Evolutionary conservation across 2,888 invertebrate genomes (phyloP), one percentile per base, ranked within the genome.

Genomic region (Troides helena): DNA sequence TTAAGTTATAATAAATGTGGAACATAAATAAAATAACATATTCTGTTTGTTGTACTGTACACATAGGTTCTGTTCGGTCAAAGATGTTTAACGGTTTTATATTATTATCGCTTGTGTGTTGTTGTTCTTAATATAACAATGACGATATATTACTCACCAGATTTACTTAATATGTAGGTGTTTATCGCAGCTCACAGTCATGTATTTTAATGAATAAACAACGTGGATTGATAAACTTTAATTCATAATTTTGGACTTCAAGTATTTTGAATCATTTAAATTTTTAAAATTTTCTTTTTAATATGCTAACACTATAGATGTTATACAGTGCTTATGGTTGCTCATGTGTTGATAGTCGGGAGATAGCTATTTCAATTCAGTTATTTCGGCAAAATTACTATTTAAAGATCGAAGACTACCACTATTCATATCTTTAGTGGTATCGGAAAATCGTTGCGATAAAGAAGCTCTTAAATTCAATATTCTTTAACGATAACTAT

Each of bases 111-210:
- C 30, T 59, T 5, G 30, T 30, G 59, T 59, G 30, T 59, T 57
- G 62, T 63, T 50, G 61, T 66, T 68, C 72, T 70, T 50, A 70
- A 72, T 68, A 68, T 72, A 68, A 70, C 68, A 64, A 70, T 72
- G 72, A 72, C 65, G 64, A 12, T 21, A 25, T 21, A 23, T 67
- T 70, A 70, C 63, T 68, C 69, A 65, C 50, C 43, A 21, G 53
- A 21, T 39, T n/a, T 57, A 57, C 46, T 10, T 46, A 56, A 30
- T 50, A 62, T 53, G 66, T 63, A 63, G 65, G 43, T 64, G 56
- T 67, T 56, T 61, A 50, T 50, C 50, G 18, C 50, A 14, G 2
- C 2, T 17, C 18, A 17, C 14, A 17, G 50, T 18, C 50, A 18
- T 18, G 14, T 17, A 14, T 50, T 50, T 18, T 17, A 50, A 50